Evolutionary conservation across 2,113 vertebrate genomes (phyloP).

Genomic region (Nothoprocta pentlandii): DNA sequence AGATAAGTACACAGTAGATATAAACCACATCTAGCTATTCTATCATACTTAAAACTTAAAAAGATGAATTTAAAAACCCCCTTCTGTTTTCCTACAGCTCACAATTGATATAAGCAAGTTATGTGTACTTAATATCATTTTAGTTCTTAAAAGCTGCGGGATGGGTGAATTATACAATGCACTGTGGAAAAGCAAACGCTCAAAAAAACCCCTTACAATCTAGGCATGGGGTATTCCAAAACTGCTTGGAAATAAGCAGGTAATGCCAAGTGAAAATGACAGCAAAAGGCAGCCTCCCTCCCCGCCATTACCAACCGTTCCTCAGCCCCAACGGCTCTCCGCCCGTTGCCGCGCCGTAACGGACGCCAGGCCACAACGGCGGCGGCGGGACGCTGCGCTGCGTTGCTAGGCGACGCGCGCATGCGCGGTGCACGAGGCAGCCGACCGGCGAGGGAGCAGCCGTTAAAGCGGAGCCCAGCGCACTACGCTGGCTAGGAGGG

Average conservation of each 20-base stretch:
- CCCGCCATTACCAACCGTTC: background rate
- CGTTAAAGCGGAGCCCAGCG: too few relatives aligned
- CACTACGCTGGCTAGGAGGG: too few relatives aligned
- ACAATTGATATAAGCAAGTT: background rate
- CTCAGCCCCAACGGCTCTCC: background rate
- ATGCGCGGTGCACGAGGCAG: rapidly evolving
- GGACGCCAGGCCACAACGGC: background rate
- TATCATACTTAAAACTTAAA: background rate
- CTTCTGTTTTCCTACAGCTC: background rate
- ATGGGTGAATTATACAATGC: background rate
- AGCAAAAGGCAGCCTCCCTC: background rate
- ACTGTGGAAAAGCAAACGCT: background rate
- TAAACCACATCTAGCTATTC: background rate
- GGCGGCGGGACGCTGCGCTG: background rate
- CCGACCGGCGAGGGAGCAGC: background rate
- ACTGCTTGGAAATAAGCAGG: background rate
- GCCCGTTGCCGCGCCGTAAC: too few relatives aligned
- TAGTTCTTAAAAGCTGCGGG: background rate
- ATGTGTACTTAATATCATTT: background rate
- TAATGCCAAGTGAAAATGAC: background rate
- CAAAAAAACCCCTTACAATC: rapidly evolving
- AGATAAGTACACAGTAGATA: too few relatives aligned
- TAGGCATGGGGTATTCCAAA: rapidly evolving
- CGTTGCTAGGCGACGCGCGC: background rate
- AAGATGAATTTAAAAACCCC: background rate